Evolutionary conservation across 2,888 invertebrate species (phyloP), one percentile per base, ranked within the genome.

Genomic region (Dioctria linearis): DNA sequence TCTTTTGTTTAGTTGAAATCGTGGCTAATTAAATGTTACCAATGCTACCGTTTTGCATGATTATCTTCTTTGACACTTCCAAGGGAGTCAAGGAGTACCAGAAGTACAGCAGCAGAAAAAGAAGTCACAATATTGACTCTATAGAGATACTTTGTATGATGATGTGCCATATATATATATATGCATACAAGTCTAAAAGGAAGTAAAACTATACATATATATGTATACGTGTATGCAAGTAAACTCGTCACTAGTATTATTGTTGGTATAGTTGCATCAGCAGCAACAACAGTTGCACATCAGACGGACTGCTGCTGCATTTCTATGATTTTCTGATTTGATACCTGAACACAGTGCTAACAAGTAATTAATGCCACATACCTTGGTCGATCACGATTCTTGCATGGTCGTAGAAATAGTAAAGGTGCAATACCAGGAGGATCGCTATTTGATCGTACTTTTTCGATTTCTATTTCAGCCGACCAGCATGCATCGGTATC

Each of bases 321-420:
- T 59, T 69, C 57, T 79, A 46, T 79, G 79, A 79, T 79, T 40
- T 54, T 67, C 40, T 59, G 57, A 79, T 79, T 79, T 79, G 79
- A 79, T 79, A 79, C 59, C 79, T 67, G 67, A 79, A 79, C 79
- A 79, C 46, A 69, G 79, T 67, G 78, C 78, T 78, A 78, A 78
- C 78, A 78, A 66, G 66, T 78, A 78, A 78, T 78, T 78, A 79
- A 79, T 79, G 79, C 67, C 79, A 67, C 69, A 79, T 79, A 69
- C 69, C 63, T 76, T 11, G 61, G 63, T 76, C 76, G 76, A 76
- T 76, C 76, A 76, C 76, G 76, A 76, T 49, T 76, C 51, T 49
- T 3, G 59, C 51, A 59, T 40, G 43, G 40, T 13, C 54, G 54
- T 63, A 39, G 40, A 63, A 63, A 40, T 25, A 40, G 63, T 37